Evolutionary conservation across 2,797 vertebrate genomes (phyloP).

Genomic region (Neosalanx taihuensis): DNA sequence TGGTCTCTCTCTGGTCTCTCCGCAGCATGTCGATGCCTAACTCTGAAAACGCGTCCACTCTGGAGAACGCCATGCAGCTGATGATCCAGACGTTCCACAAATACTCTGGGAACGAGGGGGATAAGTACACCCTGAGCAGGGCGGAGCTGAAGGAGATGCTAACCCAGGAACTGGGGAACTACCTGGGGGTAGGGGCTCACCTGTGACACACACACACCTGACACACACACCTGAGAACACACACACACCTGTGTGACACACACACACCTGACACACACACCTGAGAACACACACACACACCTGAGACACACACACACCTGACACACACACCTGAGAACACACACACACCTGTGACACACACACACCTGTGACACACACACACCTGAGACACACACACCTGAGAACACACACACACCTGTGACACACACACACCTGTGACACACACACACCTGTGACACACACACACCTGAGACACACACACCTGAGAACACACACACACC

Average conservation of each 20-base stretch:
- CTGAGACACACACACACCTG: too few relatives aligned
- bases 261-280: too few relatives aligned
- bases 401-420: too few relatives aligned
- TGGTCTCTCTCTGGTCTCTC: not conserved
- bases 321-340: too few relatives aligned
- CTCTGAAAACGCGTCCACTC: conserved; percentile 69
- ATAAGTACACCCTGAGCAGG: conserved; percentile 78
- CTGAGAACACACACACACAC: too few relatives aligned
- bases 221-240: too few relatives aligned
- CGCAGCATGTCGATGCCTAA: conserved; percentile 71
- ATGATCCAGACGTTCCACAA: conserved; percentile 82
- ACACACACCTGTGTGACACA: not conserved
- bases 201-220: not conserved
- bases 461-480: not conserved
- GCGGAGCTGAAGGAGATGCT: conserved; percentile 78
- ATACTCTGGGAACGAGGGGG: conserved; percentile 79
- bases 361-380: too few relatives aligned
- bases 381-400: too few relatives aligned
- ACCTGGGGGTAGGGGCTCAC: conserved; percentile 72
- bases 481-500: too few relatives aligned
- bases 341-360: too few relatives aligned
- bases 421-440: too few relatives aligned
- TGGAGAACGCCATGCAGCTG: conserved; percentile 81
- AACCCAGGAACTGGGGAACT: conserved; percentile 72
- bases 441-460: too few relatives aligned